Base-by-base conservation (phyloP, 1,140 invertebrate species). In the Zaprionus lachaisei region DNA sequence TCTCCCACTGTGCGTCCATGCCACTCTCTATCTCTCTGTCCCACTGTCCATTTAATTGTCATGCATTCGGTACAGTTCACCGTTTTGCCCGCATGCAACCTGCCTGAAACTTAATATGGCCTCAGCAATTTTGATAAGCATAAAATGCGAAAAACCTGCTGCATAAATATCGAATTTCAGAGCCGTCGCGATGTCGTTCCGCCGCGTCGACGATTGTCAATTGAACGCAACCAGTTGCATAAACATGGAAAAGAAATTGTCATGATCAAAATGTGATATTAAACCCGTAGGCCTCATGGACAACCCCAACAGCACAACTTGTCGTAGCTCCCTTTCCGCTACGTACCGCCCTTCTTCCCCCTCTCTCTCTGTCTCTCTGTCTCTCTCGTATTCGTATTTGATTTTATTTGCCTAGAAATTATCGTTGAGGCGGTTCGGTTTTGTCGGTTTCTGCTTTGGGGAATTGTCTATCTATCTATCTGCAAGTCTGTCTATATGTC, bases 241-340 rank as follows among this genome's bases (percentile, higher is more conserved):
- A 89, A 89, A 90, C 86, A 89, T 89, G 81, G 81, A 85, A 90
- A 89, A 81, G 84, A 89, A 89, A 89, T 89, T 89, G 84, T 89
- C 84, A 89, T 89, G 84, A 89, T 89, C 84, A 89, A 87, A 87
- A 87, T 87, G 84, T 87, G 84, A 89, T 87, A 87, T 87, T 87
- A 87, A 87, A 89, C 84, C 84, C 80, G 81, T 85, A 85, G 60
- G 69, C 57, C 62, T 9, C 57, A 62, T 65, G 74, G 62, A 66
- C 64, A 56, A 54, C 62, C 47, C 62, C 28, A 38, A 28, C 51
- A 17, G 15, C 37, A 26, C 68, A 63, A 37, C 14, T 17, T 20
- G 47, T 41, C 12, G 24, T 49, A 41, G 31, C 12, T 17, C 28
- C 20, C 22, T 24, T 7, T 12, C 11, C 15, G 12, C 28, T 28